Base-by-base conservation (phyloP, 2,113 vertebrate species). In the Zosterops borbonicus region DNA sequence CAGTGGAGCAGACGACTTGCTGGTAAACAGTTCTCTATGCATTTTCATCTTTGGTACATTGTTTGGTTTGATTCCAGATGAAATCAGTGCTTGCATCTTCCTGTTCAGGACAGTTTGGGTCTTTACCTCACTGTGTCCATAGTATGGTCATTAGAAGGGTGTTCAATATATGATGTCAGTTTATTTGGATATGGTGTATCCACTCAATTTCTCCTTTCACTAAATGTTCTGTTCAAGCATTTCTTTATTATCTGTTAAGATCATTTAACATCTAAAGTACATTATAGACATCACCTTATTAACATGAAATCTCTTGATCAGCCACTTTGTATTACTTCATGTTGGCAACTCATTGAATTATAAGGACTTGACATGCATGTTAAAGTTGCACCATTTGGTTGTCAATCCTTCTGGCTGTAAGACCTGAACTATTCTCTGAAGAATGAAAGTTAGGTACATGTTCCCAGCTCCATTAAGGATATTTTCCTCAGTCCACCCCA, bases 381-480 rank as follows among this genome's bases (percentile, higher is more conserved):
- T 78, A 46, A 81, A 81, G 60, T 46, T 33, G 42, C 9, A 42
- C n/a, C 68, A 11, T 89, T 62, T 59, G 8, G 2, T 65, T 74
- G n/a, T 58, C 55, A 58, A 1, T 55, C 37, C 29, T 25, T 73
- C 76, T 65, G 53, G 4, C 39, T 70, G 18, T 55, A 58, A 87
- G 77, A 55, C 9, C 23, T 59, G 50, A 74, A 59, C 20, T 50
- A 11, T 83, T 69, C 21, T 89, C 31, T 87, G 89, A 91, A 78
- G 69, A 87, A 47, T 2, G 5, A 55, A 63, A 68, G 9, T 78
- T 47, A 63, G 0, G 2, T 84, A 39, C 19, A 11, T 0, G 1
- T 59, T 9, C n/a, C 27, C 67, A 58, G 5, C 68, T 93, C 62
- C 42, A 59, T n/a, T 27, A 67, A 62, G 35, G 21, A 27, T 75